These are phyloP conservation scores for Rhagophthalmus giganteus DNA, from an alignment of 2,888 invertebrate genomes.

Conservation along the genomic window DNA sequence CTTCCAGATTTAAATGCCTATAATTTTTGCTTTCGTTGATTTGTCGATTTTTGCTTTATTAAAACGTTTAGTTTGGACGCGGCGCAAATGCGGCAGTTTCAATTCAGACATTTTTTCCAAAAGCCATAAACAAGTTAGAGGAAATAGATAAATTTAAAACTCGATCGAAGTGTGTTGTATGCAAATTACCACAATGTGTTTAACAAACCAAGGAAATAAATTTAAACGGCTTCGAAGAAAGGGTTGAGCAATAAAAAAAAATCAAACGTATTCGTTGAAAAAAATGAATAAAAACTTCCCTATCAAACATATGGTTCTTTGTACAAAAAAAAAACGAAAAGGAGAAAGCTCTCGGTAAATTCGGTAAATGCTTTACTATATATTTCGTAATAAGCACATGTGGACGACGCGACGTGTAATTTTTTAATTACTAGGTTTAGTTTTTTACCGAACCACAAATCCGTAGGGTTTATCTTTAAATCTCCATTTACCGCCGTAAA, in stretches of 20 bases:
- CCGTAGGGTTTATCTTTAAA: background rate
- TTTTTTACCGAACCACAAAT: slow-evolving; percentile 1
- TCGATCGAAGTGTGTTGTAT: slow-evolving; percentile 32
- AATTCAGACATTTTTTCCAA: slow-evolving; percentile 5
- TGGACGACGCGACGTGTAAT: slow-evolving; percentile 1
- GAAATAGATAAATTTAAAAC: slow-evolving; percentile 31
- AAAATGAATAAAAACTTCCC: slow-evolving; percentile 16
- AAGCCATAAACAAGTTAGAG: slow-evolving; percentile 24
- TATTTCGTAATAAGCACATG: background rate
- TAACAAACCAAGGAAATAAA: slow-evolving; percentile 31
- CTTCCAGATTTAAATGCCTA: slow-evolving; percentile 32
- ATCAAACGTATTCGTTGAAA: slow-evolving; percentile 16
- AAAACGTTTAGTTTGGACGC: no score
- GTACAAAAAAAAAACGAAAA: no score
- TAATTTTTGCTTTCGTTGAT: slow-evolving; percentile 28
- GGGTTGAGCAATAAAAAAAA: slow-evolving; percentile 28
- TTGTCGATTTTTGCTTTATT: slow-evolving; percentile 29
- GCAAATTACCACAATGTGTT: slow-evolving; percentile 35
- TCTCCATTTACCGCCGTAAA: background rate
- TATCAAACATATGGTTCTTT: slow-evolving; percentile 31
- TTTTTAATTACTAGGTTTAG: slow-evolving; percentile 2
- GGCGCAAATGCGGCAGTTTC: no score
- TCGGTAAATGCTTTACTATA: background rate
- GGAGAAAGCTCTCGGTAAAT: no score
- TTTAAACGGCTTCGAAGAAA: slow-evolving; percentile 28